Percentiles rank a stretch among this genome's conserved stretches.
Conservation (phyloP, 2,113 vertebrate genomes). For the Budorcas taxicolor region DNA sequence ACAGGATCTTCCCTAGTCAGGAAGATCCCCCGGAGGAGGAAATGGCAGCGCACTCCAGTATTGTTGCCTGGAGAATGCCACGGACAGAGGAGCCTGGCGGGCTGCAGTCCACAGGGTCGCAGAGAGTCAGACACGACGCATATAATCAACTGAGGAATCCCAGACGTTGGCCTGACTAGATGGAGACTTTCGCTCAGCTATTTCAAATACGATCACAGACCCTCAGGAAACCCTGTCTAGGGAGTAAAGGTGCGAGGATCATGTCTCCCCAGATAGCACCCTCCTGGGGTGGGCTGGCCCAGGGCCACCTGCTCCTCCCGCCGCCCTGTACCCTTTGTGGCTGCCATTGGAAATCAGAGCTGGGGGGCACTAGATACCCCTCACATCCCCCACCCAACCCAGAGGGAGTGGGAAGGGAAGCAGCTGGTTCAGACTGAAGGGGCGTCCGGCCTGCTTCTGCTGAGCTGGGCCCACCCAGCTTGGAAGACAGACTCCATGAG, state of each 20-base stretch:
- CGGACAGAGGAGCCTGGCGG: background rate
- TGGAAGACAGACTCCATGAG: background rate
- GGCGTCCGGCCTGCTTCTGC: fast-evolving
- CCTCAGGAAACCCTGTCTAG: background rate
- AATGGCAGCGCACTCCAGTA: background rate
- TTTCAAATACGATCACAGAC: background rate
- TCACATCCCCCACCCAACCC: background rate
- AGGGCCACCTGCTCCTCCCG: background rate
- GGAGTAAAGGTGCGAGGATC: background rate
- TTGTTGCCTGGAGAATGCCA: background rate
- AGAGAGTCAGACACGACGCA: background rate
- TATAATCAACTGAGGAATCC: background rate
- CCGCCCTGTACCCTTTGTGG: background rate
- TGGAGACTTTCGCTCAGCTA: background rate
- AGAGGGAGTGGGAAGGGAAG: background rate
- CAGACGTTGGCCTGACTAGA: background rate
- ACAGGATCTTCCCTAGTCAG: background rate
- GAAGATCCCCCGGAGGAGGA: background rate
- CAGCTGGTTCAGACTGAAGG: too few species aligned
- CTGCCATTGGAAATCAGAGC: background rate
- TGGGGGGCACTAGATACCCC: background rate
- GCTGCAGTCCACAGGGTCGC: background rate
- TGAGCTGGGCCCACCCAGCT: background rate
- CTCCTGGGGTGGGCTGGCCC: background rate
- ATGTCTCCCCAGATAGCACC: background rate